These are phyloP conservation scores for Poecilia picta DNA, from an alignment of 2,797 vertebrate species.

Conservation along the genomic window DNA sequence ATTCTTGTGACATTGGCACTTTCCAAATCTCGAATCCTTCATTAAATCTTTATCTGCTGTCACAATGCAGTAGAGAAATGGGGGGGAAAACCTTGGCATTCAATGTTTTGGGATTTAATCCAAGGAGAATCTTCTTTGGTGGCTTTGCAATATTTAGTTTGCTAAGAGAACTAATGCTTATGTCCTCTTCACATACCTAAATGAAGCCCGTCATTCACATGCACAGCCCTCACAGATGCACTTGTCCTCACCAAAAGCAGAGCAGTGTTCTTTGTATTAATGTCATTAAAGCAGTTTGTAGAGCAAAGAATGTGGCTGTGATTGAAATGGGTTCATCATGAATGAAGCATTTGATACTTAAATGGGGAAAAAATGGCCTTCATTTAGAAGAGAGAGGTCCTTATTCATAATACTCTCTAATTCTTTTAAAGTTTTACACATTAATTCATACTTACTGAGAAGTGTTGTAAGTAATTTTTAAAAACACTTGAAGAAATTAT, in stretches of 20 bases:
- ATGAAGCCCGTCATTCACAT: constrained; percentile 23
- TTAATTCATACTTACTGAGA: not conserved
- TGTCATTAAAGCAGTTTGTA: constrained; percentile 8
- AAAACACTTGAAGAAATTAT: constrained; percentile 4
- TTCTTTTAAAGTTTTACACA: not conserved
- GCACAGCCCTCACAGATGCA: not conserved
- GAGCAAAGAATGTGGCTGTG: constrained; percentile 1
- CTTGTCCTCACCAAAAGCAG: constrained; percentile 1
- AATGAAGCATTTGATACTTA: constrained; percentile 9
- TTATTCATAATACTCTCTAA: not conserved
- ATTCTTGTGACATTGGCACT: constrained; percentile 12
- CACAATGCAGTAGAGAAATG: constrained; percentile 20
- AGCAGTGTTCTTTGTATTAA: not conserved
- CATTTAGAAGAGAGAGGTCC: not conserved
- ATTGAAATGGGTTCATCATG: constrained; percentile 14
- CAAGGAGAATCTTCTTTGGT: constrained; percentile 25
- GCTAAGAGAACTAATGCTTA: constrained; percentile 16
- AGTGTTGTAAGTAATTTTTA: not conserved
- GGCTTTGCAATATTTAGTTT: constrained; percentile 19
- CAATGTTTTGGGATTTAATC: constrained; percentile 13
- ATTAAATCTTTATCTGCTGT: constrained; percentile 42
- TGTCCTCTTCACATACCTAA: constrained; percentile 9
- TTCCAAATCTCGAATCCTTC: constrained; percentile 20
- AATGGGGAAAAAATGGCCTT: constrained; percentile 9
- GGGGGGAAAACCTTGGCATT: constrained; percentile 17